phyloP scores from a whole-genome alignment of 2,888 invertebrate genomes.

The Trachelus iudaicus region DNA sequence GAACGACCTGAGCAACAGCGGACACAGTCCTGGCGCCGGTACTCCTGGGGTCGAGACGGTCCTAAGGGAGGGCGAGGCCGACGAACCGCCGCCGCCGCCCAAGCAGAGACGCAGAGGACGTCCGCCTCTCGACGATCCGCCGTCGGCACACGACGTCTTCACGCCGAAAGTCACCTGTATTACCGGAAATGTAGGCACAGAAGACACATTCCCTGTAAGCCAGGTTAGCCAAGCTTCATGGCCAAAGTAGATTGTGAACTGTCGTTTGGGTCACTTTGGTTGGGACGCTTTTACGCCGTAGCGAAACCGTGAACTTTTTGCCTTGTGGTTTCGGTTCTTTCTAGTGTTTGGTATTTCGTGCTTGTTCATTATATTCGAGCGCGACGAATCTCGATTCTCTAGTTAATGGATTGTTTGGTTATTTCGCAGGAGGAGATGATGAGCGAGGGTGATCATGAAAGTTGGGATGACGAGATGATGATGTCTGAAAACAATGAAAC shows the following conservation, averaged over 20 bases:
- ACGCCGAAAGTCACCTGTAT: conserved; percentile 69
- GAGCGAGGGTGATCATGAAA: conserved; percentile 62
- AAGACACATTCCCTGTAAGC: conserved; percentile 33
- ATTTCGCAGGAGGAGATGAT: conserved; percentile 60
- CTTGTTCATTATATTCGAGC: neutral
- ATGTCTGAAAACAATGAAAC: conserved; percentile 59
- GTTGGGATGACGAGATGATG: conserved; percentile 63
- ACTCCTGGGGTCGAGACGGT: conserved; percentile 60
- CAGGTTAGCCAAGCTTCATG: conserved; percentile 38
- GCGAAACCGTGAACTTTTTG: neutral
- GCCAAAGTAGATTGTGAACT: conserved; percentile 9
- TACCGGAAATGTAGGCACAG: conserved; percentile 60
- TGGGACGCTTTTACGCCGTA: conserved; percentile 27
- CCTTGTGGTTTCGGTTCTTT: neutral
- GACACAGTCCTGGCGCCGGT: conserved; percentile 56
- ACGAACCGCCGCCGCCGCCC: conserved; percentile 63
- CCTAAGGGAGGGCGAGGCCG: conserved; percentile 56
- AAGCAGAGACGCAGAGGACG: conserved; percentile 75
- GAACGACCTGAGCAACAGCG: conserved; percentile 55
- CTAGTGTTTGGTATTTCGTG: neutral
- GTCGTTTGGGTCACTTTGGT: conserved; percentile 8
- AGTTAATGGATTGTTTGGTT: conserved; percentile 10
- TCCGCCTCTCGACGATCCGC: conserved; percentile 75
- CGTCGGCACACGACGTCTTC: conserved; percentile 67
- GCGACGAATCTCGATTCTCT: neutral